These are phyloP conservation scores for Hippopotamus amphibius DNA, from an alignment of 2,113 vertebrate species.

Conservation along the genomic window DNA sequence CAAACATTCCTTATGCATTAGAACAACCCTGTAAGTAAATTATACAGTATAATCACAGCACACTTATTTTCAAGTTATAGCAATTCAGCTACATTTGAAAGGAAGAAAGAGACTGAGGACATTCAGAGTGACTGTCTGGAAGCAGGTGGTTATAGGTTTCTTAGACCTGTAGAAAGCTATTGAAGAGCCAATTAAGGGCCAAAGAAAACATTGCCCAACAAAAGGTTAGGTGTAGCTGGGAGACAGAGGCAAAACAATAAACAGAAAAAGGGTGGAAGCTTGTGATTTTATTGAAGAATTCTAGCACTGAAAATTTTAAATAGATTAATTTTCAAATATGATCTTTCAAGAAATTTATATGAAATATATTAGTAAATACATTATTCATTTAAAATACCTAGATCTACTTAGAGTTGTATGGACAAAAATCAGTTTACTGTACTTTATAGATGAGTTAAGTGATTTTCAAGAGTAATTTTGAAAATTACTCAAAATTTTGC, in stretches of 20 bases:
- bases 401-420: neutral
- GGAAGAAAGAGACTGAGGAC: neutral
- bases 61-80: neutral
- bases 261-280: neutral
- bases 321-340: constrained; percentile 3
- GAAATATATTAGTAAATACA: neutral
- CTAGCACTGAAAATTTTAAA: neutral
- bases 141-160: constrained; percentile 15
- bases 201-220: constrained; percentile 61
- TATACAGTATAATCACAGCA: neutral
- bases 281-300: neutral
- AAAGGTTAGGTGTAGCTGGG: neutral
- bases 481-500: neutral
- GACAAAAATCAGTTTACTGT: neutral
- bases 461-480: neutral
- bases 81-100: neutral
- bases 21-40: neutral
- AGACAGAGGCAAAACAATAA: constrained; percentile 44
- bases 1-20: neutral
- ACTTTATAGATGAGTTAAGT: neutral
- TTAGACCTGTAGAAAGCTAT: constrained; percentile 56
- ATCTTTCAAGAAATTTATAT: neutral
- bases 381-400: neutral
- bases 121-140: neutral
- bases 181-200: constrained; percentile 66